phyloP scores from a whole-genome alignment of 2,113 vertebrate genomes.

The Pampusana beccarii region DNA sequence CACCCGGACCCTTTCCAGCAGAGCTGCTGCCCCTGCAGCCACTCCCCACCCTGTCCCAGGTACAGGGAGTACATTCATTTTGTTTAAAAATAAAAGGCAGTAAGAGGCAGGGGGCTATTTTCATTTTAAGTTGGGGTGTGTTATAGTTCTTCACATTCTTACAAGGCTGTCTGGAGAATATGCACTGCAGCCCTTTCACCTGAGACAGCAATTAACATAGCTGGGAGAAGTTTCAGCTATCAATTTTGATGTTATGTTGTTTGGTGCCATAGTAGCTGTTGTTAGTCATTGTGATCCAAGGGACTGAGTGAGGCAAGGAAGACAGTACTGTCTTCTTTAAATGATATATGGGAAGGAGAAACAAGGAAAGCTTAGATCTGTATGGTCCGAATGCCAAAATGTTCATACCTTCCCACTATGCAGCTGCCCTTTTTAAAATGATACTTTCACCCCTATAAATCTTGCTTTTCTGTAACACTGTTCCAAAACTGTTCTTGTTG shows the following conservation, averaged over 20 bases:
- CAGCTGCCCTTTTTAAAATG: not conserved
- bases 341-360: not conserved
- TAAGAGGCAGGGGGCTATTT: not conserved
- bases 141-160: not conserved
- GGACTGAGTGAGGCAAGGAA: not conserved
- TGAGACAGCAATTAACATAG: not conserved
- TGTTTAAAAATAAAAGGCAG: not conserved
- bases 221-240: not conserved
- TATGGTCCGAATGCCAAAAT: not conserved
- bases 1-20: not conserved
- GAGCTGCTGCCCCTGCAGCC: not conserved
- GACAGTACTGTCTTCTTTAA: not conserved
- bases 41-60: not conserved
- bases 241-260: not conserved
- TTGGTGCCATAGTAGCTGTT: not conserved
- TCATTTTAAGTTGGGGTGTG: not conserved
- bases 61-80: not conserved
- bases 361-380: not conserved
- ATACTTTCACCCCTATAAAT: not conserved
- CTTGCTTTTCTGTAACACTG: not conserved
- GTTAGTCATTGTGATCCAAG: not conserved
- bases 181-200: not conserved
- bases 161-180: not conserved
- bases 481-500: not conserved
- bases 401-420: not conserved